A percentile compares a stretch with the other conserved stretches of the same genome.
These are phyloP conservation scores for Iguana delicatissima DNA, from an alignment of 2,797 vertebrate species.

Conservation along the genomic window DNA sequence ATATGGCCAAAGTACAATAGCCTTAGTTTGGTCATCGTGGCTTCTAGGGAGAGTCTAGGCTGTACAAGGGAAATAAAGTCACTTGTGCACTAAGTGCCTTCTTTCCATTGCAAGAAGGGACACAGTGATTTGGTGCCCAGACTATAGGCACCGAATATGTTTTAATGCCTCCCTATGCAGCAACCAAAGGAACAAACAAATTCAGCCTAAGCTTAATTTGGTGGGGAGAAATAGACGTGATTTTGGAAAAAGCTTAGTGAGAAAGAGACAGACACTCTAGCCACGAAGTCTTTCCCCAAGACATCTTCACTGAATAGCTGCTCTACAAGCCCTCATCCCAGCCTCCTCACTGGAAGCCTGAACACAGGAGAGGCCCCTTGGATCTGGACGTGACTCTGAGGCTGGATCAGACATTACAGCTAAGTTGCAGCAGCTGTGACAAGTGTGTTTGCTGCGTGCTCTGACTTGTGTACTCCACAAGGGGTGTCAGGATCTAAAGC, in stretches of 20 bases:
- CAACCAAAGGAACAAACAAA: conserved; percentile 36
- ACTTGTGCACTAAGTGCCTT: conserved; percentile 9
- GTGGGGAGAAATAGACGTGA: conserved; percentile 10
- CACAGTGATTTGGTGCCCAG: neutral
- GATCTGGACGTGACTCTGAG: conserved; percentile 16
- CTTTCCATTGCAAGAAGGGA: conserved; percentile 1
- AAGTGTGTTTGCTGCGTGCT: neutral
- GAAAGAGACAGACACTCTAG: neutral
- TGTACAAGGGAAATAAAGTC: neutral
- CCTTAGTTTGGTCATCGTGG: too few relatives aligned
- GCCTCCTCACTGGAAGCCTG: neutral
- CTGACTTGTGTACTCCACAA: neutral
- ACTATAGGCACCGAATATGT: conserved; percentile 4
- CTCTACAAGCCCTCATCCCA: conserved; percentile 10
- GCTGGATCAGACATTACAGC: conserved; percentile 27
- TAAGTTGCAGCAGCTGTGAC: conserved; percentile 12
- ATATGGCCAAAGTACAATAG: too few relatives aligned
- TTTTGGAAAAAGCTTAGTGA: conserved; percentile 1
- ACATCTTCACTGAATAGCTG: neutral
- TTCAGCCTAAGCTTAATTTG: conserved; percentile 29
- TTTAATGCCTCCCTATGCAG: conserved; percentile 22
- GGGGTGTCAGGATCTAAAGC: neutral
- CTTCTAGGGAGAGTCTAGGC: too few relatives aligned
- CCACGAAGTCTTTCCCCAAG: conserved; percentile 2
- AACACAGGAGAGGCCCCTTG: conserved; percentile 11